Conservation (phyloP, 2,113 vertebrate species). For the Dendropsophus ebraccatus region DNA sequence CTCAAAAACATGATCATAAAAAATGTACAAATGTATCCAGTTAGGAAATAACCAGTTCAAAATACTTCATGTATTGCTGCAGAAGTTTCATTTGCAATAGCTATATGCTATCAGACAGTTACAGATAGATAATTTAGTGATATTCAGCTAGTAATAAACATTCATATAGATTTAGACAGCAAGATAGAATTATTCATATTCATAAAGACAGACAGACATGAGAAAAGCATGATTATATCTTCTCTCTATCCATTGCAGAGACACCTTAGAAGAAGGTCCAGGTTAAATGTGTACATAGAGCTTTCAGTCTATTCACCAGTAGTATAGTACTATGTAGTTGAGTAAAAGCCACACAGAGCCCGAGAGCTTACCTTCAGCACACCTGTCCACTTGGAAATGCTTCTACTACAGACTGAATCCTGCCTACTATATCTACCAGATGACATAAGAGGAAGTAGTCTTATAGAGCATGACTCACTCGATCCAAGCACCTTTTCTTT, state of each 20-base stretch:
- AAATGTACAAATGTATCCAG: no score
- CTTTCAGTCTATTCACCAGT: background rate
- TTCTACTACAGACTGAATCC: background rate
- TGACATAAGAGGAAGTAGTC: conserved; percentile 50
- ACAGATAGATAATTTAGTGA: no score
- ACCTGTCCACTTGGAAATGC: conserved; percentile 3
- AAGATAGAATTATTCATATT: no score
- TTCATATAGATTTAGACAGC: no score
- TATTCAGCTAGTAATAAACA: no score
- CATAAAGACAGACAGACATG: no score
- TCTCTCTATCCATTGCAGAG: background rate
- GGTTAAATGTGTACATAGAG: background rate
- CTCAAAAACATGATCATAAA: no score
- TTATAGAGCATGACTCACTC: conserved; percentile 25
- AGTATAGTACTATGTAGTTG: background rate
- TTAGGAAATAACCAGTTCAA: no score
- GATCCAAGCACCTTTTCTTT: background rate
- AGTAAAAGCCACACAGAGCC: background rate
- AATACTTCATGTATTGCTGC: no score
- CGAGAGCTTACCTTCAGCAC: conserved; percentile 39
- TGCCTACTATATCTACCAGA: conserved; percentile 25
- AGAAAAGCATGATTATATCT: no score
- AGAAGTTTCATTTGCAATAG: no score
- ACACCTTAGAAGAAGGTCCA: background rate
- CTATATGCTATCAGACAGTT: no score